Conservation (phyloP, 2,797 vertebrate genomes). For the Spondyliosoma cantharus region DNA sequence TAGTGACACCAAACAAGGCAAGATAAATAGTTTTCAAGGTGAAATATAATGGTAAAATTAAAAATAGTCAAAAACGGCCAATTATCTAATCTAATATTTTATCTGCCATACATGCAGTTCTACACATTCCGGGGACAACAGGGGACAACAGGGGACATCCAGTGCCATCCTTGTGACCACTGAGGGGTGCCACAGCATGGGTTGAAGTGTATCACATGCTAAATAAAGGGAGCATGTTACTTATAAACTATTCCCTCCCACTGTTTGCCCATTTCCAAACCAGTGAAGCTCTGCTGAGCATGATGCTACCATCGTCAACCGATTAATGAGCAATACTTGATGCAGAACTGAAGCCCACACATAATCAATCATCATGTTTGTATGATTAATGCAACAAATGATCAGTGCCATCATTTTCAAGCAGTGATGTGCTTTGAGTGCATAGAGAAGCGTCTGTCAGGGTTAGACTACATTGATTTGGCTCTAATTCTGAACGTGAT, state of each 20-base stretch:
- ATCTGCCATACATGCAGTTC: not conserved
- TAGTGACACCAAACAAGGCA: no score
- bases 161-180: not conserved
- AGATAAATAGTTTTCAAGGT: no score
- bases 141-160: not conserved
- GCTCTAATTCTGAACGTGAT: not conserved
- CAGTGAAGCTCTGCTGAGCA: slow-evolving; percentile 14
- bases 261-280: slow-evolving; percentile 1
- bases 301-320: not conserved
- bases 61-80: no score
- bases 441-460: not conserved
- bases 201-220: not conserved
- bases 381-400: not conserved
- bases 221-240: not conserved
- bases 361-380: not conserved
- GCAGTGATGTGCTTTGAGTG: not conserved
- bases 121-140: slow-evolving; percentile 1
- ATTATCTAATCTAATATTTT: not conserved
- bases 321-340: no score
- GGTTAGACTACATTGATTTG: not conserved
- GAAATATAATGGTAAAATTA: no score
- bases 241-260: not conserved
- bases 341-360: not conserved
- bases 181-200: not conserved
- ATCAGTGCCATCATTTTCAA: not conserved